These are phyloP conservation scores for Macrophya annulata DNA, from an alignment of 2,888 invertebrate genomes.

Conservation along the genomic window DNA sequence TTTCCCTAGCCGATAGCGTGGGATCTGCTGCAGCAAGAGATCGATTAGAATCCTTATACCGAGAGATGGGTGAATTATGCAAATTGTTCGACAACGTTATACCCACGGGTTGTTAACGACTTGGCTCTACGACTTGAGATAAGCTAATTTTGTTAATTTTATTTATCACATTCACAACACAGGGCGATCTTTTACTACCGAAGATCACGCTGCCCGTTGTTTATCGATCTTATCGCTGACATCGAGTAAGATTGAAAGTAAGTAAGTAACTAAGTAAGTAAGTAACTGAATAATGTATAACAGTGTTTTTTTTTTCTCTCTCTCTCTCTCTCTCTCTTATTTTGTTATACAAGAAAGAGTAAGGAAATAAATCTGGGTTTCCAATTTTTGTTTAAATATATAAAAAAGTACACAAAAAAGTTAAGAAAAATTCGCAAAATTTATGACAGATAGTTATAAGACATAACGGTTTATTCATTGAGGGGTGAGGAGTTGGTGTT, in stretches of 20 bases:
- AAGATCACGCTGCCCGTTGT: conserved; percentile 15
- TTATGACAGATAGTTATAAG: background rate
- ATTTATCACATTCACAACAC: conserved; percentile 30
- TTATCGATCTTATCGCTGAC: conserved; percentile 21
- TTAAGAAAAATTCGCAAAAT: background rate
- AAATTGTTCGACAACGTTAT: conserved; percentile 25
- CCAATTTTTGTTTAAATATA: background rate
- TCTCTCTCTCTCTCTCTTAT: background rate
- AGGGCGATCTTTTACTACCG: background rate
- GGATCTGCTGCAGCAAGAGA: conserved; percentile 41
- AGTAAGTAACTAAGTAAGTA: background rate
- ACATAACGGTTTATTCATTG: background rate
- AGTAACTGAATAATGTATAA: conserved; percentile 15
- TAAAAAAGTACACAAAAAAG: background rate
- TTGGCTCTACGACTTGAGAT: conserved; percentile 22
- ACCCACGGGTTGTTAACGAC: conserved; percentile 38
- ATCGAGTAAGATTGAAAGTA: conserved; percentile 23
- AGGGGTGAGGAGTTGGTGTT: background rate
- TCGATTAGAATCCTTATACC: conserved; percentile 37
- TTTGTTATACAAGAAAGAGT: background rate
- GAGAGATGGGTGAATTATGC: conserved; percentile 51
- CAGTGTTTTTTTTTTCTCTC: background rate
- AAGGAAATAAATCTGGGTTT: background rate
- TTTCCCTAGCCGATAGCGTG: conserved; percentile 52
- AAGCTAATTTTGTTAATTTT: conserved; percentile 51